Evolutionary conservation across 2,113 vertebrate genomes (phyloP).

Genomic region (Mormyrus iriodes): DNA sequence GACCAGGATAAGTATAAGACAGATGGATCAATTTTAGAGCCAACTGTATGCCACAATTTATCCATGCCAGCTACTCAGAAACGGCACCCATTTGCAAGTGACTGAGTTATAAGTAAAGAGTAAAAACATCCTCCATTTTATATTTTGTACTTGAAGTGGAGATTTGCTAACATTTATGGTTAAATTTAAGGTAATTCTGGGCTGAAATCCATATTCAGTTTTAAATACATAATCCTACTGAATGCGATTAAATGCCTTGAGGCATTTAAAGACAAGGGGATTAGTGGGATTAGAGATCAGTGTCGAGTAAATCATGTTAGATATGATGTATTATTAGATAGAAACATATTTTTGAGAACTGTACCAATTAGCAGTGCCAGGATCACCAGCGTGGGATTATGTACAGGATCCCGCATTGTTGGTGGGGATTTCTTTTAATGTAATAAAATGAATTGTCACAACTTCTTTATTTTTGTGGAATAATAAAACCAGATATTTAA

Average conservation of each 20-base stretch:
- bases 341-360: conserved; percentile 1
- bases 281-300: neutral
- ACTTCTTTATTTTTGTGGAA: neutral
- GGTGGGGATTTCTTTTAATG: neutral
- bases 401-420: neutral
- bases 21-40: neutral
- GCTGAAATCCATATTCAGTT: neutral
- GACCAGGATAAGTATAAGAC: neutral
- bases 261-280: conserved; percentile 4
- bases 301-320: neutral
- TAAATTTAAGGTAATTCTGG: neutral
- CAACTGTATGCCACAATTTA: neutral
- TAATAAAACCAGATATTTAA: neutral
- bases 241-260: neutral
- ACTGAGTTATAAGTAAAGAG: neutral
- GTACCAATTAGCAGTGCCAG: neutral
- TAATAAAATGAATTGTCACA: neutral
- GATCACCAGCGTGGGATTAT: neutral
- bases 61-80: neutral
- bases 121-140: neutral
- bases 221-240: conserved; percentile 11
- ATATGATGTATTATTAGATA: conserved; percentile 4
- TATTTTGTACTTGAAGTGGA: neutral
- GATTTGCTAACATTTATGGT: neutral
- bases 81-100: neutral